Conservation (phyloP, 2,113 vertebrate genomes). For the Parus major region DNA sequence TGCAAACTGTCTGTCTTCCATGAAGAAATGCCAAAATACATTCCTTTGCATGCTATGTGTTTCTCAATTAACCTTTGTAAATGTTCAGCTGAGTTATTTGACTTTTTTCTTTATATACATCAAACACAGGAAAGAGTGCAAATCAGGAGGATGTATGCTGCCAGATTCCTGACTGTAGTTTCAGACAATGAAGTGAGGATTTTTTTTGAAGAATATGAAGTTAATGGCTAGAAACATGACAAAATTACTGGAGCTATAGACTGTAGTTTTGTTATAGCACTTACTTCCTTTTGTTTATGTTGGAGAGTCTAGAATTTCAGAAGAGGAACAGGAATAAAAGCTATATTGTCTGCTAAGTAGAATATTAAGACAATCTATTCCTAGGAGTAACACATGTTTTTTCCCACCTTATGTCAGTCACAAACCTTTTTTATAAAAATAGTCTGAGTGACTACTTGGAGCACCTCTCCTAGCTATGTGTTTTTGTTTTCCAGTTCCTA, state of each 20-base stretch:
- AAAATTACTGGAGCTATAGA: neutral
- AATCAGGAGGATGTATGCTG: neutral
- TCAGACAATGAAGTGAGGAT: neutral
- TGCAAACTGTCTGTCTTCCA: neutral
- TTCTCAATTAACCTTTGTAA: neutral
- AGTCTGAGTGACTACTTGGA: neutral
- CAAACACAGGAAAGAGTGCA: neutral
- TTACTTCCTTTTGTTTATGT: neutral
- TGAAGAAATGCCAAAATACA: neutral
- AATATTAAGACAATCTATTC: neutral
- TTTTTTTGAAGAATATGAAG: neutral
- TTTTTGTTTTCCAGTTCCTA: neutral
- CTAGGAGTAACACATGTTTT: neutral
- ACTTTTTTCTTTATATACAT: neutral
- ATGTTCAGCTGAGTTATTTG: neutral
- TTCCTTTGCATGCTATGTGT: neutral
- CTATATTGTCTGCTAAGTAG: rapidly evolving
- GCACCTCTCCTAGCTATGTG: neutral
- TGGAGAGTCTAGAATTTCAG: neutral
- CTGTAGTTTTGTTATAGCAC: neutral
- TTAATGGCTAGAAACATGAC: neutral
- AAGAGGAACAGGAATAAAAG: neutral
- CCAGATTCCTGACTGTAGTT: neutral
- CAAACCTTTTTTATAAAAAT: neutral
- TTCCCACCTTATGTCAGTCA: neutral